These are phyloP conservation scores for Pterobdella sp. DNA, from an alignment of 2,888 invertebrate genomes.

Conservation along the genomic window DNA sequence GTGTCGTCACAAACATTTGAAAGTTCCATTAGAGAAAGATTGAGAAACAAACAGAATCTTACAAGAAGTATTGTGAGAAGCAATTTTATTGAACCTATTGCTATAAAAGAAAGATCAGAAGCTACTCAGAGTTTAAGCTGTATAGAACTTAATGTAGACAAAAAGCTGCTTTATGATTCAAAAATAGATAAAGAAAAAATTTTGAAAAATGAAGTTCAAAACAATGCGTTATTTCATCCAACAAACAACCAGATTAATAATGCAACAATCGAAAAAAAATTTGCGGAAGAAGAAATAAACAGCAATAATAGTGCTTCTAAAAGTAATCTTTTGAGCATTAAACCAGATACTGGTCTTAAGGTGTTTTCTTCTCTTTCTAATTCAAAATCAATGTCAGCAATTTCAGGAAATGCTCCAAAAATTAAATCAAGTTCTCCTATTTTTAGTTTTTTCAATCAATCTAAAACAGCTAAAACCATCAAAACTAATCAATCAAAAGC, in stretches of 20 bases:
- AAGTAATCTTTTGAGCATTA: neutral
- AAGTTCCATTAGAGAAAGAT: neutral
- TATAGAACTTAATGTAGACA: neutral
- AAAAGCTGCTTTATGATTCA: neutral
- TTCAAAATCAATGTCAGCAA: conserved; percentile 9
- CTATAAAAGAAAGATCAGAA: neutral
- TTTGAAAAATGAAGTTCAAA: neutral
- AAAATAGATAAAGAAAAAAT: neutral
- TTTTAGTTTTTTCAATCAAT: neutral
- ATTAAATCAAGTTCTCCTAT: neutral
- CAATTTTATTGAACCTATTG: neutral
- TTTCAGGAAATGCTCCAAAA: neutral
- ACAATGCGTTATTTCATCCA: neutral
- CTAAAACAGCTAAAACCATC: neutral
- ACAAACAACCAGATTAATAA: neutral
- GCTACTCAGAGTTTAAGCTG: neutral
- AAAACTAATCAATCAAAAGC: neutral
- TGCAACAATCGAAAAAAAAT: neutral
- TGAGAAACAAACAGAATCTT: neutral
- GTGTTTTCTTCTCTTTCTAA: neutral
- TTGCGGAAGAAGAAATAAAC: neutral
- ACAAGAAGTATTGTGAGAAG: neutral
- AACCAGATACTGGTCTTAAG: neutral
- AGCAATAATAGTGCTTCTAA: neutral
- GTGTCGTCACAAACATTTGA: neutral